Base-by-base conservation (phyloP, 2,797 vertebrate genomes). In the Presbytis comata region DNA sequence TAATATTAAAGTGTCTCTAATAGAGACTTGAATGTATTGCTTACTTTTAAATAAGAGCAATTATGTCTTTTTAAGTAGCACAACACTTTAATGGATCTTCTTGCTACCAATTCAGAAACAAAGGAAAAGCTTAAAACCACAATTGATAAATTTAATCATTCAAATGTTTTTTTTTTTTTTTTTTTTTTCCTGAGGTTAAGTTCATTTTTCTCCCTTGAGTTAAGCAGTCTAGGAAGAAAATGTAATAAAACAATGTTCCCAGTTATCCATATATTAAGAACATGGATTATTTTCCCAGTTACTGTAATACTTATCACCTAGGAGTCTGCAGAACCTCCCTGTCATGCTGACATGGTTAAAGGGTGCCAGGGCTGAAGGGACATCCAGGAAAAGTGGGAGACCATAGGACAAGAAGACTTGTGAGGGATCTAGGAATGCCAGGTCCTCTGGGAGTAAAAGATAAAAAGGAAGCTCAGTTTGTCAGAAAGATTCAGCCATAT, bases 401-500 rank as follows among this genome's bases (percentile, higher is more conserved):
- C 30, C 84, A 13, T 26, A 98, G 98, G 41, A 79, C 93, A 97
- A 80, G 85, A 87, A 98, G 98, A 86, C 46, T 80, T 87, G 75
- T 83, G 59, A 98, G 98, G 55, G n/a, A 98, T 30, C 96, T 92
- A 89, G 98, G 98, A 61, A 48, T 95, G 90, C 50, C 96, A 91
- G 98, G 98, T 79, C 33, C 76, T 41, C 97, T 86, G 7, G 98
- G 98, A 89, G 96, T 98, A 83, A 98, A 98, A 98, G 98, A 98
- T 98, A 96, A 97, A 57, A 96, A 48, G n/a, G 59, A 80, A 81
- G n/a, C 39, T 12, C 13, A 12, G 5, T 14, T 11, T 13, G 10
- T 76, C 36, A 50, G 46, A 80, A n/a, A 80, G 24, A 36, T 57
- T n/a, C 53, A 64, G 12, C 26, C 19, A 41, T 59, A 8, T 3